Conservation (phyloP, 64 coral and sea anemone species). For the Montipora capricornis region DNA sequence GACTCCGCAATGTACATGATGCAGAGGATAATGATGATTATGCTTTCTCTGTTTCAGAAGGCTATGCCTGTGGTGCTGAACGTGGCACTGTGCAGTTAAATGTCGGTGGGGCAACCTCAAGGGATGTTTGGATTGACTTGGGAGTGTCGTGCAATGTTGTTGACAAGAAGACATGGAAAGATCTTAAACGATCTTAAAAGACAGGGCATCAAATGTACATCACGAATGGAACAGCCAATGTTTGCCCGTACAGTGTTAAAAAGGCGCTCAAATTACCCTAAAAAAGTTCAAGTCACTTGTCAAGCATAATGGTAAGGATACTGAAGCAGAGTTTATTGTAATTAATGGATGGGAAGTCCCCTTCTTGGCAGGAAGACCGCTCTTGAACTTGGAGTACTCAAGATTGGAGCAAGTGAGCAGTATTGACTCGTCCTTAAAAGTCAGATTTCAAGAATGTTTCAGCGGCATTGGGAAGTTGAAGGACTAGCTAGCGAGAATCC, state of each 20-base stretch:
- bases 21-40: too few species aligned
- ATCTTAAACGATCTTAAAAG: neutral
- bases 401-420: neutral
- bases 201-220: neutral
- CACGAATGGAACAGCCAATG: neutral
- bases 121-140: neutral
- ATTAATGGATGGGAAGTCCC: neutral
- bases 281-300: neutral
- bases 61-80: neutral
- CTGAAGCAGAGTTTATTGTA: constrained; percentile 17
- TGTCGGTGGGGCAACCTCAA: neutral
- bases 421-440: neutral
- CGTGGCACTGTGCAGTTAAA: neutral
- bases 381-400: constrained; percentile 9
- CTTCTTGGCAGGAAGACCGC: constrained; percentile 15
- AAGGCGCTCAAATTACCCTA: neutral
- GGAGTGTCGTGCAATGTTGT: neutral
- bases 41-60: neutral
- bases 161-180: neutral
- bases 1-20: too few species aligned
- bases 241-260: neutral
- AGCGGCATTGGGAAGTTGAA: constrained; percentile 11
- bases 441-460: too few species aligned
- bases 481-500: constrained; percentile 46
- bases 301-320: neutral